Base-by-base conservation (phyloP, 2,888 invertebrate genomes). In the Oscheius sp. region DNA sequence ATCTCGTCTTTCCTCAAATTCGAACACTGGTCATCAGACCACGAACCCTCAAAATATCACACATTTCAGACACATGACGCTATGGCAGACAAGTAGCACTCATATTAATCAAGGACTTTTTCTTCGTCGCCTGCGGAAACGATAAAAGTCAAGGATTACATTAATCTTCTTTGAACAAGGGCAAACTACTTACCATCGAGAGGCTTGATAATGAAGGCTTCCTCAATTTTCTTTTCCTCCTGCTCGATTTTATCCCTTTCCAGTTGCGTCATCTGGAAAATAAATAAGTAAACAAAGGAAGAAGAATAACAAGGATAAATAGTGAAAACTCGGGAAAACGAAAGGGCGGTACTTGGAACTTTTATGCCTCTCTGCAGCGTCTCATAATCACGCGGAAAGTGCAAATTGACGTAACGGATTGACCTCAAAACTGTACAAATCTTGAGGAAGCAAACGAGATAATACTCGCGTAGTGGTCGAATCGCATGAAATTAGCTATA, bases 171-270 rank as follows among this genome's bases (percentile, higher is more conserved):
- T 17, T 50, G 15, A 50, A 50, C 20, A 50, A 17, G 17, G 23
- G 29, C 10, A 34, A 58, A 58, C 23, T 25, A 37, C 72, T 55
- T 8, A 73, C 85, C 86, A 69, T 86, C 85, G 27, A 84, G 84
- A 31, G 84, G 77, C 29, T 75, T 75, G 10, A 84, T 72, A 37
- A 82, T 74, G 52, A 80, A 83, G 20, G 76, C 78, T 23, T 81
- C 77, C 63, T 84, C 83, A 0, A 85, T 69, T 53, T 74, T 72
- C 39, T 79, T 74, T 65, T 84, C 84, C 12, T 82, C 75, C 2
- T 48, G 65, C 23, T 82, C 79, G 1, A 67, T 72, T 58, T 63
- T 72, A 17, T 69, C 29, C 66, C 64, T 64, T 25, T 71, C 67
- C 10, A n/a, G 17, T 15, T 57, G 57, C n/a, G 15, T 23, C 57